Percentiles rank a stretch among this genome's conserved stretches.
Evolutionary conservation across 2,888 invertebrate species (phyloP).

Genomic region (Drosophila basisetae): DNA sequence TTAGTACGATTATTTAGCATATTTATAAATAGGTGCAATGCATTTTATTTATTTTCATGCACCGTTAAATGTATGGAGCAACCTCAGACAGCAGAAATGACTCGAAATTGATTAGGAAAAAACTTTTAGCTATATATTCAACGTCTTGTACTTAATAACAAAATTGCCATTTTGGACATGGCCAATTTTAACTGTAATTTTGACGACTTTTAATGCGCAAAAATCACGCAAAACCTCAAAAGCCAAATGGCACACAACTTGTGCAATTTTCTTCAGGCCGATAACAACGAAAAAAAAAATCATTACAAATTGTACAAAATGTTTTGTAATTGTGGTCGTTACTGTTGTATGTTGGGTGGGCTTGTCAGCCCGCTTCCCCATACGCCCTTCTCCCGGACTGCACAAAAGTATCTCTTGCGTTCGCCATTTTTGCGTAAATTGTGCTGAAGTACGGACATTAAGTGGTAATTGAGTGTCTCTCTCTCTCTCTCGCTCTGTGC

Average conservation of each 20-base stretch:
- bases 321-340: slow-evolving; percentile 28
- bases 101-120: no score
- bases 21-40: slow-evolving; percentile 2
- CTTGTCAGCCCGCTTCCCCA: neutral
- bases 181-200: slow-evolving; percentile 32
- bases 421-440: slow-evolving; percentile 71
- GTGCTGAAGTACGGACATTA: slow-evolving; percentile 77
- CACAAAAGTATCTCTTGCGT: slow-evolving; percentile 25
- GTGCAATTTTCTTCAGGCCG: slow-evolving; percentile 52
- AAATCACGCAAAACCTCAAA: slow-evolving; percentile 61
- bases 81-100: no score
- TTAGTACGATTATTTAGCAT: neutral
- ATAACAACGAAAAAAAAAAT: slow-evolving; percentile 39
- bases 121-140: no score
- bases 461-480: slow-evolving; percentile 72
- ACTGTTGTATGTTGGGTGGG: slow-evolving; percentile 8
- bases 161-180: neutral
- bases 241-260: slow-evolving; percentile 41
- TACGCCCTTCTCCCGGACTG: neutral
- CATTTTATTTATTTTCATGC: no score
- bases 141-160: neutral
- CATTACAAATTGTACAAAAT: slow-evolving; percentile 66
- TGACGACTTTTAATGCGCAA: slow-evolving; percentile 48
- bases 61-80: no score
- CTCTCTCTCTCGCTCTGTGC: slow-evolving; percentile 9